These are phyloP conservation scores for Homarus americanus DNA, from an alignment of 1,140 invertebrate genomes.

Conservation along the genomic window DNA sequence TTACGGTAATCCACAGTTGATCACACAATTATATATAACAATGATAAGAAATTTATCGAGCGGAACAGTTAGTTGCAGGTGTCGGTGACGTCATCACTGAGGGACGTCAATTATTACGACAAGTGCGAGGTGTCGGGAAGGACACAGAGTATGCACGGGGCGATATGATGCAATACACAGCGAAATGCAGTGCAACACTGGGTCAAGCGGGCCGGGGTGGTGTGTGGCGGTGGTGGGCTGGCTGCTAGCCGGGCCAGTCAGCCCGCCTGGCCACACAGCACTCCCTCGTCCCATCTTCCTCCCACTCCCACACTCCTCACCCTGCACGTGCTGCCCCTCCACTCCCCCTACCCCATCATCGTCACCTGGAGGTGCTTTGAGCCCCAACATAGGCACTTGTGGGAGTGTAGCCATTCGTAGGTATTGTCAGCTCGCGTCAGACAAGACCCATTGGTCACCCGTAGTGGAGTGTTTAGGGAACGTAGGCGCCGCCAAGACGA, in stretches of 20 bases:
- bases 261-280: background rate
- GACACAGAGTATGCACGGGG: background rate
- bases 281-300: slow-evolving; percentile 7
- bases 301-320: background rate
- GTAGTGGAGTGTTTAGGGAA: too few species aligned
- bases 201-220: background rate
- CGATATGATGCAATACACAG: background rate
- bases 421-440: too few species aligned
- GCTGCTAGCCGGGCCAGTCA: background rate
- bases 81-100: background rate
- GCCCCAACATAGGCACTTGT: too few species aligned
- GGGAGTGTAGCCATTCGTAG: too few species aligned
- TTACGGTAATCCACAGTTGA: too few species aligned
- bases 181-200: slow-evolving; percentile 17
- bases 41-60: background rate
- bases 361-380: too few species aligned
- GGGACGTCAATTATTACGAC: too few species aligned
- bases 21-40: too few species aligned
- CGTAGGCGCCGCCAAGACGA: too few species aligned
- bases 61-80: background rate
- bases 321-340: background rate
- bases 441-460: too few species aligned
- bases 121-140: background rate
- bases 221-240: background rate
- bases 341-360: background rate